A percentile compares a stretch with the other conserved stretches of the same genome.
Conservation (phyloP, 2,797 vertebrate genomes). For the Carcharodon carcharias region DNA sequence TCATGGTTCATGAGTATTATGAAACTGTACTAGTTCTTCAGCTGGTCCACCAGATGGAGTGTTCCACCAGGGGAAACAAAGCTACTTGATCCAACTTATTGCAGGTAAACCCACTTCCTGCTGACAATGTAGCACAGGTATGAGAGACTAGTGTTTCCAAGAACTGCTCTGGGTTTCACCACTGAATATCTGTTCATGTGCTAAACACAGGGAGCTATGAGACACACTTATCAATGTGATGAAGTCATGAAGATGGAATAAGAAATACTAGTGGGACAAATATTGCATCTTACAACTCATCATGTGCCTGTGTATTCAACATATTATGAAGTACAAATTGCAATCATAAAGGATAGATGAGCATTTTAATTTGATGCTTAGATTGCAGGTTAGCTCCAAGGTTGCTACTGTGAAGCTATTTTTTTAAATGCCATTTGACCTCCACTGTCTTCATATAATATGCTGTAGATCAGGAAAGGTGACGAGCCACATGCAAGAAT, state of each 20-base stretch:
- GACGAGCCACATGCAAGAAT: no score
- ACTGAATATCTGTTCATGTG: background rate
- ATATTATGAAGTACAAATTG: background rate
- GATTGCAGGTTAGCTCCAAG: background rate
- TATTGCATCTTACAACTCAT: background rate
- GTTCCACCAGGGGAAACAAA: conserved; percentile 29
- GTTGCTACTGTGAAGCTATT: background rate
- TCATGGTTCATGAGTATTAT: no score
- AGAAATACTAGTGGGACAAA: background rate
- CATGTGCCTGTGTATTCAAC: background rate
- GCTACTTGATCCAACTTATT: background rate
- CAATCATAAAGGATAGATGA: background rate
- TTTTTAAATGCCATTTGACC: background rate
- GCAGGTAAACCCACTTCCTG: conserved; percentile 10
- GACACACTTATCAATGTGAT: background rate
- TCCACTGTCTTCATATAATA: background rate
- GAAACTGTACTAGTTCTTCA: conserved; percentile 19
- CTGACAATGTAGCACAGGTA: background rate
- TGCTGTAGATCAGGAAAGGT: no score
- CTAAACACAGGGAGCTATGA: background rate
- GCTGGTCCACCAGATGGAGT: conserved; percentile 34
- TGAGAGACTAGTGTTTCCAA: no score
- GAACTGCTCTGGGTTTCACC: background rate
- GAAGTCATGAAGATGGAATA: background rate
- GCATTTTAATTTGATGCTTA: background rate